phyloP scores from a whole-genome alignment of 2,888 invertebrate genomes.

The Hyposoter didymator region DNA sequence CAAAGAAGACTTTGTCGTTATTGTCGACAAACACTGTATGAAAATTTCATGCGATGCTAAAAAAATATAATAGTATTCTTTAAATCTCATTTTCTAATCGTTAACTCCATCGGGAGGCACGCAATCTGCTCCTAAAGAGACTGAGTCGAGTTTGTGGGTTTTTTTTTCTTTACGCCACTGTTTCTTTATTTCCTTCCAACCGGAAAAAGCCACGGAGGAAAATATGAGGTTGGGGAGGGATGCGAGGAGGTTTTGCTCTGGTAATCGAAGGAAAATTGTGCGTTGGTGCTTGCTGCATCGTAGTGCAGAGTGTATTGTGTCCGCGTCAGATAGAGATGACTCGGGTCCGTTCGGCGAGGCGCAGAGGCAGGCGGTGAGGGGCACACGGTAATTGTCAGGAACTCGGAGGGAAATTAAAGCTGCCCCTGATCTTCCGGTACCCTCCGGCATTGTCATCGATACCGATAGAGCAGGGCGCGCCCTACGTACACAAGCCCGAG shows the following conservation, averaged over 20 bases:
- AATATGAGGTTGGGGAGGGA: conserved; percentile 23
- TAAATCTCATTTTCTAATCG: too few species aligned
- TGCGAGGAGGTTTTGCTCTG: conserved; percentile 16
- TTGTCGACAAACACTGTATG: too few species aligned
- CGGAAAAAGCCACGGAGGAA: conserved; percentile 39
- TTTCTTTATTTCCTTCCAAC: not conserved
- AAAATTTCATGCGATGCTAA: too few species aligned
- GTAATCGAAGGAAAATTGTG: conserved; percentile 62
- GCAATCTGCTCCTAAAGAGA: not conserved
- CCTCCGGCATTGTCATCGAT: conserved; percentile 64
- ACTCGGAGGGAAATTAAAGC: conserved; percentile 84
- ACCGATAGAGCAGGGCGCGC: conserved; percentile 37
- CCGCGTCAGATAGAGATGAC: conserved; percentile 80
- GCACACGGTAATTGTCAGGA: conserved; percentile 82
- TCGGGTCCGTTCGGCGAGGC: conserved; percentile 52
- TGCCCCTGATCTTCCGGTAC: conserved; percentile 81
- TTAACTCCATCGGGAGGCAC: too few species aligned
- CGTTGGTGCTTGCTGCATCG: conserved; percentile 25
- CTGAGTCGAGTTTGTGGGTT: not conserved
- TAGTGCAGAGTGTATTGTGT: conserved; percentile 73
- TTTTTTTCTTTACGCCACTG: not conserved
- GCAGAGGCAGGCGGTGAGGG: conserved; percentile 40
- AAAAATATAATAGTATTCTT: too few species aligned
- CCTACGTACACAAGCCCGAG: conserved; percentile 5
- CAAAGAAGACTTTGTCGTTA: too few species aligned